Conservation (phyloP, 2,113 vertebrate genomes). For the Aphyosemion australe region DNA sequence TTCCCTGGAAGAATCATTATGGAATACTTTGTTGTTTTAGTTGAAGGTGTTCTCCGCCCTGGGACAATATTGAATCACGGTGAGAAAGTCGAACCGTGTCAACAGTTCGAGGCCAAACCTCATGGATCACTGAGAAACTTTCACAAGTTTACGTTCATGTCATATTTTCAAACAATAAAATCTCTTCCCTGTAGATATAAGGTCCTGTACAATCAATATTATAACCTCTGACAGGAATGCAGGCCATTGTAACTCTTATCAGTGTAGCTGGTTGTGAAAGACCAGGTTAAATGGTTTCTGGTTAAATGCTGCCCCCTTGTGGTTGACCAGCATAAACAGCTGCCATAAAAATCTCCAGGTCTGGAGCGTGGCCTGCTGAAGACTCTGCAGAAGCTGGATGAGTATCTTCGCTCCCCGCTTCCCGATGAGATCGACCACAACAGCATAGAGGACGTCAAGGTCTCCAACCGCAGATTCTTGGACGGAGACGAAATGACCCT, state of each 20-base stretch:
- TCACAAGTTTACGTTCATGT: neutral
- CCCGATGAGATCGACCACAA: constrained; percentile 98
- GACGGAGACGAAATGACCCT: constrained; percentile 97
- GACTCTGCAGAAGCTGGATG: constrained; percentile 95
- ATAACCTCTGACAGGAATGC: neutral
- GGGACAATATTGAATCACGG: constrained; percentile 62
- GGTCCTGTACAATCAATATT: neutral
- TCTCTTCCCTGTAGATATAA: neutral
- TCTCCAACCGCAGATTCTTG: constrained; percentile 89
- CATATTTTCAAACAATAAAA: constrained; percentile 24
- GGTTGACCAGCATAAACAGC: constrained; percentile 24
- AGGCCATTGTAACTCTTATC: neutral
- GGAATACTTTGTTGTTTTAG: constrained; percentile 29
- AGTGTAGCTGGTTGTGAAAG: no score
- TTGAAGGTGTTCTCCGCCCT: constrained; percentile 43
- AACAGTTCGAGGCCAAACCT: constrained; percentile 47
- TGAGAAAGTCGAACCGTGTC: constrained; percentile 55
- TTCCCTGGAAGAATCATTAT: neutral
- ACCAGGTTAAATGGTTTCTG: neutral
- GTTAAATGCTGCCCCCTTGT: constrained; percentile 70
- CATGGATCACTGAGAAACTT: constrained; percentile 26
- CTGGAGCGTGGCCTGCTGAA: constrained; percentile 93
- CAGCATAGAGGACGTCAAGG: constrained; percentile 90
- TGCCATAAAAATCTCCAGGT: constrained; percentile 61
- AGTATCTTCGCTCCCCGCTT: constrained; percentile 91